Evolutionary conservation across 1,140 invertebrate genomes (phyloP), one percentile per base, ranked within the genome.

Genomic region (Centruroides sculpturatus): DNA sequence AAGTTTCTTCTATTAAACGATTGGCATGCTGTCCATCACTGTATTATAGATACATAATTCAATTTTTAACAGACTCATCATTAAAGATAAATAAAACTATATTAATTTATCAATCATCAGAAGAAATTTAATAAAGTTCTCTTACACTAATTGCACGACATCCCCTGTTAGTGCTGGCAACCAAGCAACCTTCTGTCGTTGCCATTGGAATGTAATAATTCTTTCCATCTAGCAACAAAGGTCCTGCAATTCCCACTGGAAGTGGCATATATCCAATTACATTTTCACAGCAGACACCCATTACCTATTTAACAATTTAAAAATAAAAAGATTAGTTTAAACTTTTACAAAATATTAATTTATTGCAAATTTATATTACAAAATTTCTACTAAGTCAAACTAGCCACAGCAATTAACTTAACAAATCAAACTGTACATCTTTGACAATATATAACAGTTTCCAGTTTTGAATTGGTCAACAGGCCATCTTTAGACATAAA

Each of bases 231-330:
- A 99, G 73, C 3, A 85, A 69, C 6, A 99, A 74, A 4, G 97
- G 97, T 8, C 97, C 97, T 7, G 89, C 95, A 64, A 94, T 83
- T 5, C 97, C 97, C 3, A 98, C 83, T 0, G 97, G 97, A 2
- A 99, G 81, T 34, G 95, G 94, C 58, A 98, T 82, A 73, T 95
- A 99, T 5, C 97, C 97, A 57, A 99, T 85, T 0, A 99, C 94
- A 76, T 99, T 99, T 73, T 99, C 96, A 76, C 96, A 99, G 71
- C 97, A 99, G 5, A 89, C 86, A 61, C 95, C 94, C 68, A 93
- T 76, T 4, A 97, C 86, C 83, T 81, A 65, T 41, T 63, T 66
- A 47, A 59, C 35, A 56, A 66, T 59, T 41, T 53, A 62, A 60
- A 61, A 61, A 60, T 35, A 57, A 64, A 23, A 12, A 57, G 13